Evolutionary conservation across 2,888 invertebrate species (phyloP).

Genomic region (Baronia brevicornis): DNA sequence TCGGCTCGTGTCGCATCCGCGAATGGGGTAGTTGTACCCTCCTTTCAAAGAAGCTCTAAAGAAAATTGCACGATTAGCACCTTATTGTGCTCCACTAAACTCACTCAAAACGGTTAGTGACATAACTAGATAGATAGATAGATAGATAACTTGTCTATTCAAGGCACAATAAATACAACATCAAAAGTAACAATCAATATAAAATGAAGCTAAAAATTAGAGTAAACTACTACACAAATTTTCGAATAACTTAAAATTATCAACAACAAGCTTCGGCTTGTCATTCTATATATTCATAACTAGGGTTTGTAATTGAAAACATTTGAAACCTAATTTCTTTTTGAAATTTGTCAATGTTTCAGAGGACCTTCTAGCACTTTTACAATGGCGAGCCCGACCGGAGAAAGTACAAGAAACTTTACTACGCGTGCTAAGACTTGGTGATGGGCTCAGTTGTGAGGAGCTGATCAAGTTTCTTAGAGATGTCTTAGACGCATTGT

Average conservation of each 20-base stretch:
- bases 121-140: no score
- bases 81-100: constrained; percentile 94
- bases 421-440: constrained; percentile 86
- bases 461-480: constrained; percentile 96
- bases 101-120: constrained; percentile 92
- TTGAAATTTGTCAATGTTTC: constrained; percentile 26
- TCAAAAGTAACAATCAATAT: no score
- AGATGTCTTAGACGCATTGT: constrained; percentile 94
- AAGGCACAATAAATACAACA: no score
- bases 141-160: no score
- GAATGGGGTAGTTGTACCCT: constrained; percentile 52
- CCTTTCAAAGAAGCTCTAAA: constrained; percentile 87
- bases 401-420: constrained; percentile 91
- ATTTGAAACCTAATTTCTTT: background rate
- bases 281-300: no score
- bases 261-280: no score
- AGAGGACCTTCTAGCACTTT: constrained; percentile 90
- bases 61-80: constrained; percentile 90
- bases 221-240: no score
- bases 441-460: constrained; percentile 87
- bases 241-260: background rate
- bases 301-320: background rate
- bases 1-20: constrained; percentile 61
- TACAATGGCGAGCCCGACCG: constrained; percentile 94
- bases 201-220: no score